Evolutionary conservation across 2,797 vertebrate genomes (phyloP).

Genomic region (Ctenopoma kingsleyae): DNA sequence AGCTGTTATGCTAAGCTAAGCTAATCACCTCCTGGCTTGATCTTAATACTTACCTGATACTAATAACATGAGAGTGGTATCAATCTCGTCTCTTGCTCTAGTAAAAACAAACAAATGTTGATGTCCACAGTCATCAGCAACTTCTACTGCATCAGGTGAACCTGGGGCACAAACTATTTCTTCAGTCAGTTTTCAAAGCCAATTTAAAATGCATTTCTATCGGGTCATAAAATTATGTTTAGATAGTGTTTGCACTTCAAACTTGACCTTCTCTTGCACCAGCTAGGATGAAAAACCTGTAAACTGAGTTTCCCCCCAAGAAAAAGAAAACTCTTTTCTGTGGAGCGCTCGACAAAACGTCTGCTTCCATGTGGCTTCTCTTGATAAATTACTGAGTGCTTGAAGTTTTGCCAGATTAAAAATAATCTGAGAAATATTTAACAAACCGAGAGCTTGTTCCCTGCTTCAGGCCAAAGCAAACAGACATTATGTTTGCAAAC

Average conservation of each 20-base stretch:
- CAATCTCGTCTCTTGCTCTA: not conserved
- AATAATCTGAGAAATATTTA: constrained; percentile 65
- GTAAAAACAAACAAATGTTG: not conserved
- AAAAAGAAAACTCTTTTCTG: constrained; percentile 17
- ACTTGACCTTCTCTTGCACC: constrained; percentile 30
- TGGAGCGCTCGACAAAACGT: constrained; percentile 11
- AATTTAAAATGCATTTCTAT: constrained; percentile 25
- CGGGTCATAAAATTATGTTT: constrained; percentile 27
- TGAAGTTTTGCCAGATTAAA: constrained; percentile 52
- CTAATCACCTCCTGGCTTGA: not conserved
- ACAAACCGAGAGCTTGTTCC: constrained; percentile 29
- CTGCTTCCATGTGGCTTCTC: constrained; percentile 61
- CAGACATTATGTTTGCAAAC: constrained; percentile 65
- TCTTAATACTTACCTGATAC: not conserved
- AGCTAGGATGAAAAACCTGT: constrained; percentile 13
- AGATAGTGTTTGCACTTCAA: constrained; percentile 52
- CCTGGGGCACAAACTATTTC: not conserved
- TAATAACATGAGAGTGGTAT: not conserved
- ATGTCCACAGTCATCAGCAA: not conserved
- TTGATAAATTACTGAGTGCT: constrained; percentile 71
- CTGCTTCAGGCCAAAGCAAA: constrained; percentile 71
- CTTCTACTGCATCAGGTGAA: constrained; percentile 15
- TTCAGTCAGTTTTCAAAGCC: constrained; percentile 34
- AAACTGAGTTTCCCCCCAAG: constrained; percentile 6
- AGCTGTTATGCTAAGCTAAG: not conserved